These are phyloP conservation scores for Ophioderma brevispina DNA, from an alignment of 35 echinoderm and acorn worm genomes.

Conservation along the genomic window DNA sequence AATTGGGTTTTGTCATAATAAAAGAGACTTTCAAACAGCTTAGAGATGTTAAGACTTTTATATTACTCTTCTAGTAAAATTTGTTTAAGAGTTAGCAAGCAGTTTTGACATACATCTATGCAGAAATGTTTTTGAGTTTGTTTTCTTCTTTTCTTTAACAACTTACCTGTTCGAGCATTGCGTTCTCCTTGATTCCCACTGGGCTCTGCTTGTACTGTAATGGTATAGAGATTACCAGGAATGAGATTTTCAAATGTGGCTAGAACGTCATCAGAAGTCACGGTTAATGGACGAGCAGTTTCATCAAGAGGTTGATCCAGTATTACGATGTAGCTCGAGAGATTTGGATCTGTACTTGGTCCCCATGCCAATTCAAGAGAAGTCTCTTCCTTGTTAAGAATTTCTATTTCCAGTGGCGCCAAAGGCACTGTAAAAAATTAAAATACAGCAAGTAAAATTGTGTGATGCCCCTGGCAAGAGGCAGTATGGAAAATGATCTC, in stretches of 20 bases:
- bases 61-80: too few species aligned
- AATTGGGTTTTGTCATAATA: too few species aligned
- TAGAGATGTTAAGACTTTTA: too few species aligned
- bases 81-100: too few species aligned
- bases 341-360: neutral
- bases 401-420: slow-evolving; percentile 14
- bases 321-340: neutral
- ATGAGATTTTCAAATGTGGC: neutral
- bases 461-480: neutral
- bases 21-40: too few species aligned
- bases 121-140: too few species aligned
- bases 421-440: slow-evolving; percentile 31
- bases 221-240: slow-evolving; percentile 43
- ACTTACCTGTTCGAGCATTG: neutral
- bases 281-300: neutral
- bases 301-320: neutral
- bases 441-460: neutral
- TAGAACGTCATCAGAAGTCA: neutral
- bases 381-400: neutral
- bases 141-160: too few species aligned
- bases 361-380: slow-evolving; percentile 41
- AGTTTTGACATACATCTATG: too few species aligned
- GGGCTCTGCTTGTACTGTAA: neutral
- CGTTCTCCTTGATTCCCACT: neutral
- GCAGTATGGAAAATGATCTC: too few species aligned